Evolutionary conservation across 1,140 invertebrate species (phyloP).

Genomic region (Trichoplusia ni): DNA sequence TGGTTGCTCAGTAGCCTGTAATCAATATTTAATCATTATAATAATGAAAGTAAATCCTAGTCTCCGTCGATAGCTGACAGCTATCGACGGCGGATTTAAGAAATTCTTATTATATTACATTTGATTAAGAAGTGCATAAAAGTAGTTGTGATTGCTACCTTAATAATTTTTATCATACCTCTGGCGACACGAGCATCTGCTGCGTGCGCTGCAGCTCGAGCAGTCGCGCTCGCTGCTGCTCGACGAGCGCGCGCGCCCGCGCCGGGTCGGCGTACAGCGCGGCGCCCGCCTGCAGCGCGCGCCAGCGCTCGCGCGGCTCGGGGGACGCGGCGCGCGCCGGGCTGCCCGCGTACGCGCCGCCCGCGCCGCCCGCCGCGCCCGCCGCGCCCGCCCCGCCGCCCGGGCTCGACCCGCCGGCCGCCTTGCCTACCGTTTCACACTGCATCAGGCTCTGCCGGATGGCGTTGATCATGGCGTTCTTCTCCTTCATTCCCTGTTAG

Average conservation of each 20-base stretch:
- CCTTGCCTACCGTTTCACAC: slow-evolving; percentile 85
- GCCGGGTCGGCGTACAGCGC: slow-evolving; percentile 40
- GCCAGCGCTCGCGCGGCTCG: slow-evolving; percentile 23
- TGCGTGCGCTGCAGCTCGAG: slow-evolving; percentile 69
- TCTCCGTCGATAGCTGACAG: no score
- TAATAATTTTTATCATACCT: no score
- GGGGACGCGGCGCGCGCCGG: background rate
- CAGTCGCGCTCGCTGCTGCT: slow-evolving; percentile 67
- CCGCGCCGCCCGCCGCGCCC: slow-evolving; percentile 21
- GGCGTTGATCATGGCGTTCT: slow-evolving; percentile 90
- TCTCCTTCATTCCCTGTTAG: slow-evolving; percentile 85
- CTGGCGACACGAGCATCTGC: slow-evolving; percentile 72
- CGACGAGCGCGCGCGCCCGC: slow-evolving; percentile 53
- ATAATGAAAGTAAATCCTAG: slow-evolving; percentile 8
- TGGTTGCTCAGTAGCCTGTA: slow-evolving; percentile 69
- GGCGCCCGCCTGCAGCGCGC: slow-evolving; percentile 44
- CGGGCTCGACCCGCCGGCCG: slow-evolving; percentile 84
- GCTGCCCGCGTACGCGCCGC: background rate
- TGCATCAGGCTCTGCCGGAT: slow-evolving; percentile 96
- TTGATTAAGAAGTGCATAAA: background rate
- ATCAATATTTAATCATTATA: background rate
- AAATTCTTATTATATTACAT: no score
- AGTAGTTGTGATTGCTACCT: background rate
- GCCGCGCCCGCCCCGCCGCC: slow-evolving; percentile 82
- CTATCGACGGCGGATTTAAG: no score